Evolutionary conservation across 2,888 invertebrate genomes (phyloP), one percentile per base, ranked within the genome.

Genomic region (Brachypterus glaber): DNA sequence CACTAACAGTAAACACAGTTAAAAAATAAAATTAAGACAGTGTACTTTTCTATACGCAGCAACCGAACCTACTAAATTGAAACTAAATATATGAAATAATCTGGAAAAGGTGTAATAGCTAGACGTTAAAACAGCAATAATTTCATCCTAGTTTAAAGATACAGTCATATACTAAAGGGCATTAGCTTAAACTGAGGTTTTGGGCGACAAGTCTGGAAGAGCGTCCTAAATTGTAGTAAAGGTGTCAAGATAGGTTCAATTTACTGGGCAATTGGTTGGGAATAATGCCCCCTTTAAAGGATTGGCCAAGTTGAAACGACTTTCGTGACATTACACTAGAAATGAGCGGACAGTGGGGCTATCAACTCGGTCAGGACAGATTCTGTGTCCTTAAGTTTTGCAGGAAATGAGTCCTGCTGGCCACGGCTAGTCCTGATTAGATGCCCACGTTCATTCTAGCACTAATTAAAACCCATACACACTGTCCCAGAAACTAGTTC

Each of bases 171-270:
- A 46, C 38, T 46, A 48, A 48, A 48, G 33, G 41, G 43, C 44
- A 47, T 47, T 47, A 47, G 47, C 45, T 43, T 47, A 48, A 48
- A 48, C 48, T 47, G 45, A 42, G 34, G 46, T 42, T 39, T n/a
- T 33, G 44, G 40, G 49, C 17, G 43, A 45, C 42, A 40, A 40
- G 45, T 52, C 54, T 51, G 50, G 52, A 51, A 50, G 53, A 53
- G 52, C 54, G 50, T 51, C 47, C 56, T 58, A 57, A 54, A 55
- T 56, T 53, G 62, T 59, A 61, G 59, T 60, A 62, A 62, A 63
- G 62, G 64, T 64, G 64, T 63, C 64, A 63, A 64, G 64, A 64
- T 64, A 64, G 63, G 58, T 57, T 58, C 62, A 63, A 64, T 64
- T 64, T 64, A 64, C 59, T 58, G 62, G 60, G 60, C 64, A 62